Evolutionary conservation across 2,113 vertebrate genomes (phyloP).

Genomic region (Castor canadensis): DNA sequence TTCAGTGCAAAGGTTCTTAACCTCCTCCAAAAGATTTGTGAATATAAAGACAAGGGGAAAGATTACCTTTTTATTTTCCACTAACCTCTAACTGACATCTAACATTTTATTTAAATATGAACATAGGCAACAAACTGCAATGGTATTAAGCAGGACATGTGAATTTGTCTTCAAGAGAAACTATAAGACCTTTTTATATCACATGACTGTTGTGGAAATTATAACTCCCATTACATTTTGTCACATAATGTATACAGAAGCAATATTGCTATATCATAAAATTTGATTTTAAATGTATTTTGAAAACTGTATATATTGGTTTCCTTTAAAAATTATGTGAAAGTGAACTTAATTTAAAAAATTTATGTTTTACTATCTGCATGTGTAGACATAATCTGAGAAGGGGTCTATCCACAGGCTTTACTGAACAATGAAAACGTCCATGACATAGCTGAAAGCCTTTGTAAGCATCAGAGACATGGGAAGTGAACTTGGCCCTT

Average conservation of each 20-base stretch:
- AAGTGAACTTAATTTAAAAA: neutral
- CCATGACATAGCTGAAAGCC: neutral
- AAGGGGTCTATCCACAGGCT: neutral
- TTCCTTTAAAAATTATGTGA: neutral
- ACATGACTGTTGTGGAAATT: neutral
- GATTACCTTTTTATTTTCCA: neutral
- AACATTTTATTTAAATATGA: neutral
- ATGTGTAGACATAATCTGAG: neutral
- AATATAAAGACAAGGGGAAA: neutral
- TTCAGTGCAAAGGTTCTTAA: neutral
- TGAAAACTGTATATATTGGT: neutral
- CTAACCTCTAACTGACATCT: neutral
- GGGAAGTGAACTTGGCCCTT: neutral
- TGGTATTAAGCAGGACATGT: neutral
- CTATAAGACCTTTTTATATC: neutral
- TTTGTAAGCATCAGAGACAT: neutral
- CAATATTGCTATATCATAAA: neutral
- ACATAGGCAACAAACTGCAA: neutral
- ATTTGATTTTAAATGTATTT: slow-evolving; percentile 19
- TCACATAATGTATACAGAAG: neutral
- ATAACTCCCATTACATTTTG: neutral
- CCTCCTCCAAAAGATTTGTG: neutral
- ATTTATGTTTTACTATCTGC: neutral
- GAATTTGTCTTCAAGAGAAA: neutral
- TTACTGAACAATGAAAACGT: neutral